phyloP scores from a whole-genome alignment of 2,113 vertebrate genomes.

The Odontophorus gujanensis region DNA sequence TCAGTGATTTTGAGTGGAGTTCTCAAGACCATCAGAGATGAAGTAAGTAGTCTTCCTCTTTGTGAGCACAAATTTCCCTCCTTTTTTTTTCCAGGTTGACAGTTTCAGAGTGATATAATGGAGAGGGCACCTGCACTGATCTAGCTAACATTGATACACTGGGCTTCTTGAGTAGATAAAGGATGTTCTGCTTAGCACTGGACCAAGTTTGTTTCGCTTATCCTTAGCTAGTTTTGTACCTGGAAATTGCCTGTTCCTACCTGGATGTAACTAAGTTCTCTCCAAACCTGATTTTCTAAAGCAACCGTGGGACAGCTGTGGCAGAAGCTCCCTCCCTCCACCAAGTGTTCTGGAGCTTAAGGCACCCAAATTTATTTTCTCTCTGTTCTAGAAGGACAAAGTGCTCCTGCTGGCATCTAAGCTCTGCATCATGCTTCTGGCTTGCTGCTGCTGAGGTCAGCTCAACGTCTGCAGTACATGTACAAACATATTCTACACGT shows the following conservation, averaged over 20 bases:
- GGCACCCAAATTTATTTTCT: not conserved
- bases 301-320: not conserved
- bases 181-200: no score
- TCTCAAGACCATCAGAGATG: no score
- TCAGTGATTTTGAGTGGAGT: no score
- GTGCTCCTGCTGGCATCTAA: not conserved
- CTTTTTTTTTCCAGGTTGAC: no score
- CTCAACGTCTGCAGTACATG: not conserved
- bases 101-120: no score
- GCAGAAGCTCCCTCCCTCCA: not conserved
- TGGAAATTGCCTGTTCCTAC: not conserved
- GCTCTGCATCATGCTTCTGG: not conserved
- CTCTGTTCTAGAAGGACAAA: not conserved
- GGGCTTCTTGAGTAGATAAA: no score
- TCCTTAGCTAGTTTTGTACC: not conserved
- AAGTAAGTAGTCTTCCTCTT: no score
- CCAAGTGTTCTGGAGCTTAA: not conserved
- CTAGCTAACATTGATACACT: no score
- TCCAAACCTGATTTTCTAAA: not conserved
- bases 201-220: no score
- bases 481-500: not conserved
- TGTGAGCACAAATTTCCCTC: no score
- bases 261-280: not conserved
- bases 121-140: no score
- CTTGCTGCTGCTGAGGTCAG: not conserved